Evolutionary conservation across 2,113 vertebrate genomes (phyloP).

Genomic region (Colossoma macropomum): DNA sequence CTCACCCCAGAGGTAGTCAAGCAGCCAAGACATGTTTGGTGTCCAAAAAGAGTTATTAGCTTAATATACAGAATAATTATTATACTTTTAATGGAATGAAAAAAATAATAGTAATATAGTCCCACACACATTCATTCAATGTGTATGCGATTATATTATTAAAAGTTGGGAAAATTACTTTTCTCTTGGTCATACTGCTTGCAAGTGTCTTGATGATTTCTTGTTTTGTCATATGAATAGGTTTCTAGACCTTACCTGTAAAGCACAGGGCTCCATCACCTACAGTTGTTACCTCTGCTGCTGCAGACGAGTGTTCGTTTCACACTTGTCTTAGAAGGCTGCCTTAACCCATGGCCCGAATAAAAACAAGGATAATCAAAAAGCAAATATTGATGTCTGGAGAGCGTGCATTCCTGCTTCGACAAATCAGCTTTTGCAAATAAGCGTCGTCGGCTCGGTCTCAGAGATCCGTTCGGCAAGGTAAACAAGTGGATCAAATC

Average conservation of each 20-base stretch:
- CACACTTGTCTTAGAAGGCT: not conserved
- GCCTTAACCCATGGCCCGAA: not conserved
- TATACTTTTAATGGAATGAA: too few species aligned
- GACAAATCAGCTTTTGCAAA: slow-evolving; percentile 51
- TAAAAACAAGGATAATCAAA: slow-evolving; percentile 50
- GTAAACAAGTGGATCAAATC: slow-evolving; percentile 46
- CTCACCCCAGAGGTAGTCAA: too few species aligned
- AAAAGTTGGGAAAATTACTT: too few species aligned
- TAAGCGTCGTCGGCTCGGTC: slow-evolving; percentile 47
- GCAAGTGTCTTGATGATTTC: too few species aligned
- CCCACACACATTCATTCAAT: too few species aligned
- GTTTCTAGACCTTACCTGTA: not conserved
- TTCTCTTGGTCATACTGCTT: too few species aligned
- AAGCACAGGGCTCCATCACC: not conserved
- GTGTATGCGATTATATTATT: too few species aligned
- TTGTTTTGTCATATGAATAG: too few species aligned
- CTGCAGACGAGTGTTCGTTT: not conserved
- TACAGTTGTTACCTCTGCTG: not conserved
- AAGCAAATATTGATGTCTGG: slow-evolving; percentile 59
- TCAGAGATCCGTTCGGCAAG: slow-evolving; percentile 1
- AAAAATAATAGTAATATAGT: too few species aligned
- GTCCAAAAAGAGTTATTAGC: too few species aligned
- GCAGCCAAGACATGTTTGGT: too few species aligned
- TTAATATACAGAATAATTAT: too few species aligned
- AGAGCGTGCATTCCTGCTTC: slow-evolving; percentile 46